Evolutionary conservation across 2,113 vertebrate genomes (phyloP).

Genomic region (Cyphomyrus discorhynchus): DNA sequence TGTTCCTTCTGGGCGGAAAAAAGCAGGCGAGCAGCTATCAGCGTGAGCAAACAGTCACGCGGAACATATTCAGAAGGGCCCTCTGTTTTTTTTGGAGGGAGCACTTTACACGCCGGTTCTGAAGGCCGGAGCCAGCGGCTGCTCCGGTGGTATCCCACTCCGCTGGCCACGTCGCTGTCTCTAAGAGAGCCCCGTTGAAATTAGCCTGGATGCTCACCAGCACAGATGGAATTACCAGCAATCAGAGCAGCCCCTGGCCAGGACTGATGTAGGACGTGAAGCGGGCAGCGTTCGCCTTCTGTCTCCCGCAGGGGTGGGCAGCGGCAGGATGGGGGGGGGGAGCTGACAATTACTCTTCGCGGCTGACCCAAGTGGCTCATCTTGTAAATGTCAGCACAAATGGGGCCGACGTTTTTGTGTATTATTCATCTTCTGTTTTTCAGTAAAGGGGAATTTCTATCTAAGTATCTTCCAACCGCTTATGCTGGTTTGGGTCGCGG

Average conservation of each 20-base stretch:
- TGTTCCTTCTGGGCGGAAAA: neutral
- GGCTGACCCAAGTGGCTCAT: slow-evolving; percentile 20
- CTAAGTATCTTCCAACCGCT: neutral
- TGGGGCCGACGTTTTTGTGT: slow-evolving; percentile 17
- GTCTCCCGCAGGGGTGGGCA: slow-evolving; percentile 20
- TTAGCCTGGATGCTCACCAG: slow-evolving; percentile 45
- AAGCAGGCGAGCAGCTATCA: neutral
- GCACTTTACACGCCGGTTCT: slow-evolving; percentile 38
- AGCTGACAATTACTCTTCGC: slow-evolving; percentile 43
- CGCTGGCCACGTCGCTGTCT: slow-evolving; percentile 54
- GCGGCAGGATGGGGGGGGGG: neutral
- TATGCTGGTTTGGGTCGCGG: neutral
- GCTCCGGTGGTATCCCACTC: slow-evolving; percentile 55
- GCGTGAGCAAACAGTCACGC: neutral
- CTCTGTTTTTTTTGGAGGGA: slow-evolving; percentile 50
- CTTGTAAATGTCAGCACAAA: slow-evolving; percentile 29
- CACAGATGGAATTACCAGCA: slow-evolving; percentile 44
- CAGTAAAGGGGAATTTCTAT: neutral
- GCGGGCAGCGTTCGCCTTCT: slow-evolving; percentile 27
- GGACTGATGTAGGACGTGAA: slow-evolving; percentile 31
- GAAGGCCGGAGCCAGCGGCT: slow-evolving; percentile 51
- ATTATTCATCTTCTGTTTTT: neutral
- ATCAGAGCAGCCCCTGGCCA: slow-evolving; percentile 38
- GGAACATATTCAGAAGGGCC: slow-evolving; percentile 42
- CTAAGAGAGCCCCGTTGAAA: slow-evolving; percentile 48